Conservation (phyloP, 2,797 vertebrate species). For the Botia kubotai region DNA sequence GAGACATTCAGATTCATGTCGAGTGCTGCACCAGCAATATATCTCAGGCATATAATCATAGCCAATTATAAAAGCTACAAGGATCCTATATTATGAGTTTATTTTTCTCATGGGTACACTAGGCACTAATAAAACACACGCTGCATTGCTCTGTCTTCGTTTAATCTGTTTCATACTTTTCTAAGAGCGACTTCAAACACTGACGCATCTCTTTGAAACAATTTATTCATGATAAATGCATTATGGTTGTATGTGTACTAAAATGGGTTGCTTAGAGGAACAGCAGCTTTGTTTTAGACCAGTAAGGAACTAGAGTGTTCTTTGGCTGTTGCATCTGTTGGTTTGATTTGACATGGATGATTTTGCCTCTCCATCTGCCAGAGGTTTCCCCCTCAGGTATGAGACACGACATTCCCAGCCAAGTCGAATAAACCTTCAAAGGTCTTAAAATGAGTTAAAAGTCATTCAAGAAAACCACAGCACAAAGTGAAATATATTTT, state of each 20-base stretch:
- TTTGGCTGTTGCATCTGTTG: constrained; percentile 27
- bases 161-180: constrained; percentile 26
- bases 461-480: constrained; percentile 22
- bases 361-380: constrained; percentile 31
- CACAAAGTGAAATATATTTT: background rate
- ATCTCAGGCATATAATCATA: background rate
- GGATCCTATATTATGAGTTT: background rate
- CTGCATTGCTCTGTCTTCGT: background rate
- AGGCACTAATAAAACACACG: constrained; percentile 5
- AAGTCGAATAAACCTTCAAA: constrained; percentile 25
- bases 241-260: background rate
- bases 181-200: constrained; percentile 26
- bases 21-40: background rate
- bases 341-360: constrained; percentile 27
- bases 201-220: no score
- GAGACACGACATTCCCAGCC: constrained; percentile 1
- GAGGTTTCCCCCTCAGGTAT: constrained; percentile 34
- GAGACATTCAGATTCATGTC: background rate
- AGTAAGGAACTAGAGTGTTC: constrained; percentile 1
- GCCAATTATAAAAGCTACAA: background rate
- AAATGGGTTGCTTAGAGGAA: constrained; percentile 1
- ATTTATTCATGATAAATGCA: background rate
- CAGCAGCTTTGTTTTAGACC: constrained; percentile 5
- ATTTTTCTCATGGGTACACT: background rate
- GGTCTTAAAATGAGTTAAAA: constrained; percentile 15